Evolutionary conservation across 1,140 invertebrate species (phyloP).

Genomic region (Adoxophyes honmai): DNA sequence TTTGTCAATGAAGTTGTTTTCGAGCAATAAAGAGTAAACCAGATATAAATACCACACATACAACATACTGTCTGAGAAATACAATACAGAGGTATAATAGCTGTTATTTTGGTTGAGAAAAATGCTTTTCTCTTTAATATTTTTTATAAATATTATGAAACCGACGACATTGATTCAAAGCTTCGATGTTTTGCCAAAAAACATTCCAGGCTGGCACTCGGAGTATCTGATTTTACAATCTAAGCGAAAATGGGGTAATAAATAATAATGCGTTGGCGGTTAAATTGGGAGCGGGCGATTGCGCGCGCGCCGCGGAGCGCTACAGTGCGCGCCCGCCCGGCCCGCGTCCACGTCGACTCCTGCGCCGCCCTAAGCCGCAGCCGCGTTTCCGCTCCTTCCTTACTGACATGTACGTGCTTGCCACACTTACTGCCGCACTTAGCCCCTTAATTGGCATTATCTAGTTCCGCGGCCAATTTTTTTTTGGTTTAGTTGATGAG

Average conservation of each 20-base stretch:
- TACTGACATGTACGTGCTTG: neutral
- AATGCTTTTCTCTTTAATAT: neutral
- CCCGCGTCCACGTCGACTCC: neutral
- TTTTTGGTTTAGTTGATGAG: too few relatives aligned
- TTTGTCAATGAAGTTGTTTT: too few relatives aligned
- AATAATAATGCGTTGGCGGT: constrained; percentile 62
- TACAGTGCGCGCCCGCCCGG: neutral
- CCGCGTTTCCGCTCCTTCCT: neutral
- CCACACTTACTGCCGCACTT: too few relatives aligned
- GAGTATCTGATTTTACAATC: constrained; percentile 53
- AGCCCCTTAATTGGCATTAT: too few relatives aligned
- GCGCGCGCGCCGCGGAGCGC: neutral
- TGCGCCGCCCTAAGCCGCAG: neutral
- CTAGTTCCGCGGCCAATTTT: too few relatives aligned
- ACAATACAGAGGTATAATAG: too few relatives aligned
- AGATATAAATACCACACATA: too few relatives aligned
- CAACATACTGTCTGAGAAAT: too few relatives aligned
- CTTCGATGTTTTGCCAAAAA: constrained; percentile 41
- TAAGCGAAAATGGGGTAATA: constrained; percentile 57
- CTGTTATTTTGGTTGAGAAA: neutral
- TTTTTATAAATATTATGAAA: constrained; percentile 22
- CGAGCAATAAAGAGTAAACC: too few relatives aligned
- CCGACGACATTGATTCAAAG: constrained; percentile 25
- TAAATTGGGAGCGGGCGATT: constrained; percentile 16
- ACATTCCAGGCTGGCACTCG: constrained; percentile 35